phyloP scores from a whole-genome alignment of 2,113 vertebrate species.

The Phodopus roborovskii region DNA sequence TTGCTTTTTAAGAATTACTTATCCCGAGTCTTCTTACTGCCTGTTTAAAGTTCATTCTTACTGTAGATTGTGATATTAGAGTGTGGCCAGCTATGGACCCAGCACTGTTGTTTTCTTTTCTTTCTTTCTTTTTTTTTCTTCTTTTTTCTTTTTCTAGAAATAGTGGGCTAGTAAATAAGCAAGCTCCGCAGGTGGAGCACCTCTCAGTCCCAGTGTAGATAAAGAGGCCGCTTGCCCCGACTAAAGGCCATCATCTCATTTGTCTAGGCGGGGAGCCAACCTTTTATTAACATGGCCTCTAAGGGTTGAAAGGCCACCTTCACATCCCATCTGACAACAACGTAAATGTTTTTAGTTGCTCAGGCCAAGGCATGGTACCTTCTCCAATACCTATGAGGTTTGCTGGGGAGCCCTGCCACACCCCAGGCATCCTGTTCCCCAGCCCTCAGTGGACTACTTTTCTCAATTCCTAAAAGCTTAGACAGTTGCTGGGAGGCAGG shows the following conservation, averaged over 20 bases:
- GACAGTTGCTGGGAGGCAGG: not conserved
- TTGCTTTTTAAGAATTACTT: not conserved
- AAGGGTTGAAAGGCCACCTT: not conserved
- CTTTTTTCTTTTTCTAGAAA: conserved; percentile 5
- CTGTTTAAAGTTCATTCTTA: conserved; percentile 14
- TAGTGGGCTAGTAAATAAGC: not conserved
- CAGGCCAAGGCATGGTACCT: not conserved
- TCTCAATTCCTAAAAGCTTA: not conserved
- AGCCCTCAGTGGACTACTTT: not conserved
- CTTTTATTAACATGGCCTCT: not conserved
- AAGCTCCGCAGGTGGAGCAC: not conserved
- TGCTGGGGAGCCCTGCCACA: not conserved
- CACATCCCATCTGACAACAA: not conserved
- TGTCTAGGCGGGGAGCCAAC: not conserved
- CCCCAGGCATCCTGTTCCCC: not conserved
- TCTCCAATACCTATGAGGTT: not conserved
- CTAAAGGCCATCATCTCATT: not conserved
- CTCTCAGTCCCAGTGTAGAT: not conserved
- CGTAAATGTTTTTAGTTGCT: conserved; percentile 1
- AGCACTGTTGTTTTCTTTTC: not conserved
- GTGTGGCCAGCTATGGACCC: not conserved
- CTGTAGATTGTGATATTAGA: not conserved
- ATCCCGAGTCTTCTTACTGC: not conserved
- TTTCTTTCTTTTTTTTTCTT: too few relatives aligned
- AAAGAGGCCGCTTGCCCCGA: not conserved